Base-by-base conservation (phyloP, 2,113 vertebrate genomes). In the Eudorcas thomsonii region DNA sequence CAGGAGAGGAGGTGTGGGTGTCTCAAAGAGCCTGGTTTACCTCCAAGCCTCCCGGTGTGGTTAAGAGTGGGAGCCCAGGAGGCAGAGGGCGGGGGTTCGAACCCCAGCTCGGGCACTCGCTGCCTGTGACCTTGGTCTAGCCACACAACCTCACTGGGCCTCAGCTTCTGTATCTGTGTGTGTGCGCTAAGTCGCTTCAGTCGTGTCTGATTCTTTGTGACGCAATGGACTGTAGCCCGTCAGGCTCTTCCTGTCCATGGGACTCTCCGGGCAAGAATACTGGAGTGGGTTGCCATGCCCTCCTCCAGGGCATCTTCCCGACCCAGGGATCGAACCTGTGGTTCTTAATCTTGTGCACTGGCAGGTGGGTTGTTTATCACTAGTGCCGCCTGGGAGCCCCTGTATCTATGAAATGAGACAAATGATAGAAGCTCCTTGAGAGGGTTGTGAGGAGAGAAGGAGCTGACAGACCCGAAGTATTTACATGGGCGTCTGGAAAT, bases 141-240 rank as follows among this genome's bases (percentile, higher is more conserved):
- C n/a, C 28, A 2, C 0, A 0, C 11, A 54, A 8, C 26, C 19
- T 36, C 39, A 50, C 6, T 17, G 11, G 23, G 82, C 74, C 74
- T 55, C 12, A 1, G 60, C 16, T 19, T 77, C 62, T 59, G 1
- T 25, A 45, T 26, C 60, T 64, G 7, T 86, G 45, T 26, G 5
- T 43, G 71, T 26, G 39, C 3, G 0, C 71, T 26, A 25, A 77
- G 71, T 26, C 1, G 1, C 39, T 77, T 43, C 39, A 14, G 11
- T 26, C 5, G 0, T 14, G 23, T 77, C 39, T 26, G 36, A 26
- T 1, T 77, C 71, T 43, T 43, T 77, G 71, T 14, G 36, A 26
- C 23, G 0, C 71, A 2, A 2, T 26, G 36, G 23, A 43, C 36
- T 43, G 6, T 43, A 43, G 39, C 71, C 71, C 3, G 1, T 25